Conservation (phyloP, 2,113 vertebrate species). For the Muntiacus muntjak region DNA sequence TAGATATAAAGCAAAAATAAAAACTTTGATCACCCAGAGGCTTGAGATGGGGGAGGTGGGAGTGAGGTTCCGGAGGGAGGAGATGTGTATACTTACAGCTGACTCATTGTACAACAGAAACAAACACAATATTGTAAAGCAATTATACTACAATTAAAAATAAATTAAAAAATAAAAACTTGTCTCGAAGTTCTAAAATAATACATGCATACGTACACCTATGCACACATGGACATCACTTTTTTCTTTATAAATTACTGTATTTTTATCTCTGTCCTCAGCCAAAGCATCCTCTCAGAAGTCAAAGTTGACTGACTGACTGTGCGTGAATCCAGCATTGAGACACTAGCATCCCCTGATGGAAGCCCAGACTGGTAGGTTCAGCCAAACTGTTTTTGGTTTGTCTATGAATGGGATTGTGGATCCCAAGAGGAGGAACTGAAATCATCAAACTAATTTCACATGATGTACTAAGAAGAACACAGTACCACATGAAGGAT, state of each 20-base stretch:
- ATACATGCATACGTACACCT: background rate
- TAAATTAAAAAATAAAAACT: slow-evolving; percentile 67
- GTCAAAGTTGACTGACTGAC: background rate
- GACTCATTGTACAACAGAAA: background rate
- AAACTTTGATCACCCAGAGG: slow-evolving; percentile 27
- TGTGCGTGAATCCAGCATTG: background rate
- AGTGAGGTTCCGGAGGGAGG: background rate
- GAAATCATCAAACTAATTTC: slow-evolving; percentile 67
- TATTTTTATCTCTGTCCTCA: background rate
- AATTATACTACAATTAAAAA: background rate
- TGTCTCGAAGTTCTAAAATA: slow-evolving; percentile 66
- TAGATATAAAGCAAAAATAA: slow-evolving; percentile 76
- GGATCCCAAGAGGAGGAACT: slow-evolving; percentile 60
- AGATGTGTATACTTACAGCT: background rate
- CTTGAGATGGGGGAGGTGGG: background rate
- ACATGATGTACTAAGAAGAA: slow-evolving; percentile 48
- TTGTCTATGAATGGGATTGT: slow-evolving; percentile 50
- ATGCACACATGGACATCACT: background rate
- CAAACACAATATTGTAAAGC: background rate
- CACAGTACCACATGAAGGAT: slow-evolving; percentile 47
- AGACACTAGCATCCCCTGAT: background rate
- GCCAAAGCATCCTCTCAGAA: background rate
- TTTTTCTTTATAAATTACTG: background rate
- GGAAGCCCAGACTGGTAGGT: background rate
- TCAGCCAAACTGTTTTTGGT: slow-evolving; percentile 53